Conservation (phyloP, 2,797 vertebrate species). For the Nannoperca australis region DNA sequence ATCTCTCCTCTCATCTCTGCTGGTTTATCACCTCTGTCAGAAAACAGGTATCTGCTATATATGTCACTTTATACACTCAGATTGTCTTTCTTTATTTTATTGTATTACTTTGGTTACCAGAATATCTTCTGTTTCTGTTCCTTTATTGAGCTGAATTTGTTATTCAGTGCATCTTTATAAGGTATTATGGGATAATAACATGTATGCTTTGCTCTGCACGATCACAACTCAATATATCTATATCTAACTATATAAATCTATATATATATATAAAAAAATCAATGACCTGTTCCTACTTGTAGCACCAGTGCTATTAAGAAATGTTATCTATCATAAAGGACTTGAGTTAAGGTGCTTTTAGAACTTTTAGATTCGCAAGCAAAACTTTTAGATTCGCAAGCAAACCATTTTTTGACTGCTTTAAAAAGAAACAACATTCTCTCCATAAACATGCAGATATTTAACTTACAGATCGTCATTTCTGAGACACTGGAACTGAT, state of each 20-base stretch:
- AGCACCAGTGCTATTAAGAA: too few species aligned
- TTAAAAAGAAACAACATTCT: too few species aligned
- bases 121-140: background rate
- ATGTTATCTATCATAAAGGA: too few species aligned
- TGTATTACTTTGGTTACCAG: background rate
- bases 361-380: too few species aligned
- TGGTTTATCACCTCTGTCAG: conserved; percentile 20
- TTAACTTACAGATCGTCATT: background rate
- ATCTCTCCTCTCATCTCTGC: conserved; percentile 3
- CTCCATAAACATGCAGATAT: background rate
- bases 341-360: too few species aligned
- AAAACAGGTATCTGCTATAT: conserved; percentile 38
- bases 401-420: too few species aligned
- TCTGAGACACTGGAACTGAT: background rate
- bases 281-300: too few species aligned
- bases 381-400: too few species aligned
- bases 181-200: background rate
- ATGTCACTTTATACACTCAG: background rate
- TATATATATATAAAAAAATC: too few species aligned
- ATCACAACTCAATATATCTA: too few species aligned
- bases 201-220: too few species aligned
- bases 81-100: background rate
- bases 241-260: too few species aligned
- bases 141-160: background rate
- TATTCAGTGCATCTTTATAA: background rate